These are phyloP conservation scores for Drosophila hydei DNA, from an alignment of 1,140 invertebrate species.

Conservation along the genomic window DNA sequence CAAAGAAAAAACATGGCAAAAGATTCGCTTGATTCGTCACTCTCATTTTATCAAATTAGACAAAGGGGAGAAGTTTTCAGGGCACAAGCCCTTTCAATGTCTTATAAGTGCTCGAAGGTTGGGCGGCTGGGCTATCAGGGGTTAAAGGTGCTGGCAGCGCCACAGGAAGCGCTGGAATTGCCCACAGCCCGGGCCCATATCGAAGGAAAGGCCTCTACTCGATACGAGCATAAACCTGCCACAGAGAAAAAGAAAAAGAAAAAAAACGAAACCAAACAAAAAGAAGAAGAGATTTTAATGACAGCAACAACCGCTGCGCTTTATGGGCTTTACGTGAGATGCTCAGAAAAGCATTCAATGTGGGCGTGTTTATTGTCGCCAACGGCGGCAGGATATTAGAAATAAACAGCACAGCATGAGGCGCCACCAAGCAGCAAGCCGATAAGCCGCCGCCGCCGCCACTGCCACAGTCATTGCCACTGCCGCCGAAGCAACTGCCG, in stretches of 20 bases:
- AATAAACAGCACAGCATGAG: constrained; percentile 72
- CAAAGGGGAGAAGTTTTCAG: constrained; percentile 62
- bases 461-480: too few relatives aligned
- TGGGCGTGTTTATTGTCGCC: constrained; percentile 76
- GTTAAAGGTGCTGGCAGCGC: constrained; percentile 71
- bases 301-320: constrained; percentile 68
- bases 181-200: constrained; percentile 32
- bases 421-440: constrained; percentile 26
- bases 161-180: constrained; percentile 61
- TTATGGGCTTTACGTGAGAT: constrained; percentile 57
- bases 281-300: constrained; percentile 74
- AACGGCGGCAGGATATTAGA: constrained; percentile 73
- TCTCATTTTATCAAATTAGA: constrained; percentile 71
- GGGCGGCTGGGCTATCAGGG: constrained; percentile 18
- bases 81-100: constrained; percentile 38
- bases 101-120: constrained; percentile 6
- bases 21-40: constrained; percentile 43
- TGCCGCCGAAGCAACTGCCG: too few relatives aligned
- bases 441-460: constrained; percentile 31
- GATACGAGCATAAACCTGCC: constrained; percentile 60
- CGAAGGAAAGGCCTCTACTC: constrained; percentile 40
- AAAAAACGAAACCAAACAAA: background rate
- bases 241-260: constrained; percentile 32
- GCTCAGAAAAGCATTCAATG: constrained; percentile 65
- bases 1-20: constrained; percentile 14